Conservation (phyloP, 2,797 vertebrate species). For the Falco rusticolus region DNA sequence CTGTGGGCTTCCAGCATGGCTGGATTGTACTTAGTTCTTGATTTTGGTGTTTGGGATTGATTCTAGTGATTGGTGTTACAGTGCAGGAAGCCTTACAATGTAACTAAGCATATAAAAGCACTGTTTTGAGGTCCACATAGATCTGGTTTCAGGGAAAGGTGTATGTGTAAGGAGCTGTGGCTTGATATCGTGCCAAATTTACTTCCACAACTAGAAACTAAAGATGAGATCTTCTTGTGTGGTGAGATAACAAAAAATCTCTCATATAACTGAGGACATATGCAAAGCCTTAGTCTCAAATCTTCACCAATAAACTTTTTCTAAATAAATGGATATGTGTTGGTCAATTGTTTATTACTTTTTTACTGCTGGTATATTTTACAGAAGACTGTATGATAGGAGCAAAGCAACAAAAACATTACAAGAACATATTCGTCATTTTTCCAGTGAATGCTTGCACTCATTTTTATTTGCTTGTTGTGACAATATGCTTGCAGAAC, state of each 20-base stretch:
- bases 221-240: background rate
- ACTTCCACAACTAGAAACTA: background rate
- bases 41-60: background rate
- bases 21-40: background rate
- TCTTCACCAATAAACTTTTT: constrained; percentile 11
- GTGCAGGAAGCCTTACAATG: background rate
- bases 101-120: background rate
- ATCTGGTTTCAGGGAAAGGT: background rate
- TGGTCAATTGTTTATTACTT: constrained; percentile 23
- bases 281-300: background rate
- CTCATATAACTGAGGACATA: background rate
- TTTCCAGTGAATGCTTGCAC: background rate
- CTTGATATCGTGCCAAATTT: background rate
- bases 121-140: background rate
- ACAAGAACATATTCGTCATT: background rate
- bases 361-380: background rate
- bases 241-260: background rate
- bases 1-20: background rate
- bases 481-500: constrained; percentile 3
- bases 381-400: background rate
- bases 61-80: background rate
- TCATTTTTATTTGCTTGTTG: constrained; percentile 28
- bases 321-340: constrained; percentile 1
- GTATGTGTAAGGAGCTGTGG: background rate
- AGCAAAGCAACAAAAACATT: background rate